phyloP scores from a whole-genome alignment of 2,888 invertebrate species.

The Orthonevra nobilis region DNA sequence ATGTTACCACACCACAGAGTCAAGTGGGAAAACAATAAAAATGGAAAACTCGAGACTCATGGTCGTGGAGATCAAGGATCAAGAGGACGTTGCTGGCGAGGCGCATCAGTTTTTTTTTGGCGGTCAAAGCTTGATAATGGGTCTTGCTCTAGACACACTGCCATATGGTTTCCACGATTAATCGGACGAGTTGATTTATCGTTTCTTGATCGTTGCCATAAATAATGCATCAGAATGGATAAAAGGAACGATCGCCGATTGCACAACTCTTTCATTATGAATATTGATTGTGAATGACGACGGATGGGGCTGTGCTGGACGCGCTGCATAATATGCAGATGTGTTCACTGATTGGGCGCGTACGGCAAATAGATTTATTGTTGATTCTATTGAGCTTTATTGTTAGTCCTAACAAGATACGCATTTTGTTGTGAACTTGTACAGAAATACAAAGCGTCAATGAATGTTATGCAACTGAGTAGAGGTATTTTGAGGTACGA shows the following conservation, averaged over 20 bases:
- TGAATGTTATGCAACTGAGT: too few relatives aligned
- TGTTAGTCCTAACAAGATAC: too few relatives aligned
- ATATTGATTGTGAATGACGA: constrained; percentile 54
- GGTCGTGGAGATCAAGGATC: constrained; percentile 13
- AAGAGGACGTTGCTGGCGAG: too few relatives aligned
- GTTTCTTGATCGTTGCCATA: constrained; percentile 32
- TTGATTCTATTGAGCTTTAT: too few relatives aligned
- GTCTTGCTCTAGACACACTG: too few relatives aligned
- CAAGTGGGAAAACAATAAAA: constrained; percentile 27
- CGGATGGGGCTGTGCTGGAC: too few relatives aligned
- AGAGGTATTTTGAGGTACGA: too few relatives aligned
- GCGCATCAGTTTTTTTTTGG: neutral
- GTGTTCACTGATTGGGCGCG: too few relatives aligned
- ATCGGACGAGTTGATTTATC: constrained; percentile 14
- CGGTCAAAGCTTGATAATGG: constrained; percentile 7
- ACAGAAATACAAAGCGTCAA: too few relatives aligned
- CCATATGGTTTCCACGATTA: constrained; percentile 17
- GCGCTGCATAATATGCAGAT: too few relatives aligned
- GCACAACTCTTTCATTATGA: constrained; percentile 40
- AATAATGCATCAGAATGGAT: constrained; percentile 53
- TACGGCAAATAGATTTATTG: too few relatives aligned
- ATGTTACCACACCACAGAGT: constrained; percentile 43
- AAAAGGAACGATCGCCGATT: constrained; percentile 41
- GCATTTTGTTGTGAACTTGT: too few relatives aligned
- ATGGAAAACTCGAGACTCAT: constrained; percentile 24